phyloP scores from a whole-genome alignment of 2,113 vertebrate genomes.

The Cryptomyrus ogoouensis region DNA sequence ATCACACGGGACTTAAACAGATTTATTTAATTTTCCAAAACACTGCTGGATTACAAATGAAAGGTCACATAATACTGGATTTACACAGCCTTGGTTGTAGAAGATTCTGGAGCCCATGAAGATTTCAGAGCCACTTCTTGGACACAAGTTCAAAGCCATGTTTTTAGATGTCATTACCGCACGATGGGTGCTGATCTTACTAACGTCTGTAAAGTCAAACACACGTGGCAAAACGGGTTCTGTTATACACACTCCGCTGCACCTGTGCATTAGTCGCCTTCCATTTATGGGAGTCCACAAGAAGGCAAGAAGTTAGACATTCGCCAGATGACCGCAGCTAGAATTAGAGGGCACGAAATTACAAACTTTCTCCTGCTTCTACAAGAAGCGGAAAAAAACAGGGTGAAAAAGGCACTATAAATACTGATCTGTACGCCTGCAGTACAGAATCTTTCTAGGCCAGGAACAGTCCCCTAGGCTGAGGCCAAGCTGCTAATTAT shows the following conservation, averaged over 20 bases:
- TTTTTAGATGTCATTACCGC: not conserved
- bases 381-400: conserved; percentile 10
- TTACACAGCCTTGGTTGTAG: not conserved
- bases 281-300: not conserved
- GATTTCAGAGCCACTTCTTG: not conserved
- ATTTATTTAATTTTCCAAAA: not conserved
- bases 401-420: conserved; percentile 39
- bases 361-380: conserved; percentile 37
- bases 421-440: conserved; percentile 28
- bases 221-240: not conserved
- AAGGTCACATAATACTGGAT: not conserved
- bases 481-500: conserved; percentile 53
- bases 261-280: not conserved
- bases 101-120: not conserved
- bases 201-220: not conserved
- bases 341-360: conserved; percentile 47
- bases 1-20: not conserved
- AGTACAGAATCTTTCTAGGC: conserved; percentile 52
- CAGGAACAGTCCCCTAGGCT: conserved; percentile 39
- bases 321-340: conserved; percentile 11
- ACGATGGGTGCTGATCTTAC: not conserved
- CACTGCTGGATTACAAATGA: not conserved
- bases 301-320: not conserved
- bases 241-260: not conserved
- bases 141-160: not conserved